A percentile compares a stretch with the other conserved stretches of the same genome.
Conservation (phyloP, 2,113 vertebrate genomes). For the Fulmarus glacialis region DNA sequence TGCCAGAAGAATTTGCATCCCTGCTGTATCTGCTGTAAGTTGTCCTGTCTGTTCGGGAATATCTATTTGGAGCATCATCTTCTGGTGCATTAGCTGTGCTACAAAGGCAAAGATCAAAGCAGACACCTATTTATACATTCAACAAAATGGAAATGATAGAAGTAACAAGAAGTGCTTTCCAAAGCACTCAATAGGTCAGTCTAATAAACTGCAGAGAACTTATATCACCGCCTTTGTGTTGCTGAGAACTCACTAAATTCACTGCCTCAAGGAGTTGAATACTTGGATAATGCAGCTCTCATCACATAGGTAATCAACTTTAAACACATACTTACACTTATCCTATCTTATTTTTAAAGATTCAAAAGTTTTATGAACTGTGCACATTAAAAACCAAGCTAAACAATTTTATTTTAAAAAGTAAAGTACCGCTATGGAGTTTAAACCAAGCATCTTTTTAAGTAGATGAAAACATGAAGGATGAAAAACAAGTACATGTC, state of each 20-base stretch:
- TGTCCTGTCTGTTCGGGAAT: constrained; percentile 76
- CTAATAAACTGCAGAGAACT: background rate
- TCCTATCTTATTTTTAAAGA: background rate
- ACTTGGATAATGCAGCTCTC: background rate
- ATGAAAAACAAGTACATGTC: background rate
- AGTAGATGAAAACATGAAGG: background rate
- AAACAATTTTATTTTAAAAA: background rate
- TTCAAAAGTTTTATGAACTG: background rate
- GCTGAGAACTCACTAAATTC: background rate
- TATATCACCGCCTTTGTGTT: background rate
- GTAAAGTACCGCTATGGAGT: background rate
- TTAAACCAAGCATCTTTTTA: background rate
- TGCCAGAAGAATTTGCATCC: constrained; percentile 76
- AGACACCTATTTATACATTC: background rate
- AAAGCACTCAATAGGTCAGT: background rate
- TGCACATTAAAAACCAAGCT: background rate
- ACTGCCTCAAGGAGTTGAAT: background rate
- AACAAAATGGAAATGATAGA: background rate
- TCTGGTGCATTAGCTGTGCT: constrained; percentile 78
- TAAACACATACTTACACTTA: background rate
- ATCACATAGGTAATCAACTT: background rate
- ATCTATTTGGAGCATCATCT: constrained; percentile 81
- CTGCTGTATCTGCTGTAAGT: constrained; percentile 77
- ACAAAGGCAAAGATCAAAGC: constrained; percentile 36
- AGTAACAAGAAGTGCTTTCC: background rate